phyloP scores from a whole-genome alignment of 2,113 vertebrate genomes.

The Ovis canadensis region DNA sequence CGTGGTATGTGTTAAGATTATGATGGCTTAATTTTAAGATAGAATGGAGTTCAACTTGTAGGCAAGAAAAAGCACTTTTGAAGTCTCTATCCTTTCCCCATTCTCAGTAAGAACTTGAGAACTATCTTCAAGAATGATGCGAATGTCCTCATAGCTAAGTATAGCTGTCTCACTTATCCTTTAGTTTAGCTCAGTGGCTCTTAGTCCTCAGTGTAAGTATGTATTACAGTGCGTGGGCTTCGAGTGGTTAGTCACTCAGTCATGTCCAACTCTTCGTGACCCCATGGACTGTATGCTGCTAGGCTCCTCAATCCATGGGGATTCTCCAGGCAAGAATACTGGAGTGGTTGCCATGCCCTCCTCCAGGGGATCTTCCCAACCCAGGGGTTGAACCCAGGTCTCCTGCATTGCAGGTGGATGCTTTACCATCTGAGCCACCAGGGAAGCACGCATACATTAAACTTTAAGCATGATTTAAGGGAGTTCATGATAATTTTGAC shows the following conservation, averaged over 20 bases:
- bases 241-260: neutral
- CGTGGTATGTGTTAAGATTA: neutral
- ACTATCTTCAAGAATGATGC: neutral
- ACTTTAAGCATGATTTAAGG: neutral
- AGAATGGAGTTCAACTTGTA: neutral
- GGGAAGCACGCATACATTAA: neutral
- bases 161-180: neutral
- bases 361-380: neutral
- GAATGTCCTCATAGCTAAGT: rapidly evolving
- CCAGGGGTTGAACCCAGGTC: neutral
- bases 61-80: neutral
- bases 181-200: neutral
- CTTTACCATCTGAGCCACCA: neutral
- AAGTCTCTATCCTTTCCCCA: neutral
- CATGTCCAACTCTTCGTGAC: neutral
- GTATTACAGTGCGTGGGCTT: neutral
- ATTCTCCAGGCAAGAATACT: neutral
- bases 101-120: neutral
- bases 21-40: neutral
- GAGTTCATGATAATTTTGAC: neutral
- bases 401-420: neutral
- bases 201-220: neutral
- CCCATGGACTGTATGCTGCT: neutral
- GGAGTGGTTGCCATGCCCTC: neutral
- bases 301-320: neutral